A percentile compares a stretch with the other conserved stretches of the same genome.
Conservation (phyloP, 2,888 invertebrate genomes). For the Pyrrhopygopsis socrates region DNA sequence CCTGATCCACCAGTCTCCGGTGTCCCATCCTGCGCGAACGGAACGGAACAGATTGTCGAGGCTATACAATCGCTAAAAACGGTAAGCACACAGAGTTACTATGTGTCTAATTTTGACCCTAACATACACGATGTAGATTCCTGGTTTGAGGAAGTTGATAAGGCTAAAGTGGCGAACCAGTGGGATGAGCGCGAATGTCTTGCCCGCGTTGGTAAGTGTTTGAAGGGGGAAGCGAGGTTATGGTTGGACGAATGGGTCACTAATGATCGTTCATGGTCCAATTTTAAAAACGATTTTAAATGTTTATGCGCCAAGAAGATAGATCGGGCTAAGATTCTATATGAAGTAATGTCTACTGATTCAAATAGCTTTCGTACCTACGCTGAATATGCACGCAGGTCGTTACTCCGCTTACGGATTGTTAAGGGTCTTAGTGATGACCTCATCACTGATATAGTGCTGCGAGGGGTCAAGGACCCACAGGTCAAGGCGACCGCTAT, state of each 20-base stretch:
- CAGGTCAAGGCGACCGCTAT: constrained; percentile 82
- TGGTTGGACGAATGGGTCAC: constrained; percentile 84
- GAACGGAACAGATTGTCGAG: not conserved
- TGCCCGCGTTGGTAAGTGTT: constrained; percentile 63
- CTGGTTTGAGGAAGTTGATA: constrained; percentile 83
- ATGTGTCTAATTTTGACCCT: constrained; percentile 81
- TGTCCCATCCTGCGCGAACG: too few species aligned
- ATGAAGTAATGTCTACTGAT: constrained; percentile 72
- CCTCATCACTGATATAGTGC: constrained; percentile 67
- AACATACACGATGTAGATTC: constrained; percentile 71
- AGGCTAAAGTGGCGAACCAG: constrained; percentile 67
- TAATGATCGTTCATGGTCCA: constrained; percentile 78
- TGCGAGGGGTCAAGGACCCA: constrained; percentile 67
- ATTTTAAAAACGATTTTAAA: constrained; percentile 80
- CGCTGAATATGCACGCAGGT: constrained; percentile 84
- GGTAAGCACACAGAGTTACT: not conserved
- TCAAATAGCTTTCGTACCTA: constrained; percentile 81
- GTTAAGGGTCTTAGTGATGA: constrained; percentile 83
- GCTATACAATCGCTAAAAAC: not conserved
- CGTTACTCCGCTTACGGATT: constrained; percentile 79
- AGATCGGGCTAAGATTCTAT: constrained; percentile 78
- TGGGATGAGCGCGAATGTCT: constrained; percentile 77
- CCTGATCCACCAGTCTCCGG: too few species aligned
- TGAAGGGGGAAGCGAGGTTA: constrained; percentile 72
- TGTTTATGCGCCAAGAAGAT: constrained; percentile 75